A percentile compares a stretch with the other conserved stretches of the same genome.
Conservation (phyloP, 2,888 invertebrate species). For the Sturmia bella region DNA sequence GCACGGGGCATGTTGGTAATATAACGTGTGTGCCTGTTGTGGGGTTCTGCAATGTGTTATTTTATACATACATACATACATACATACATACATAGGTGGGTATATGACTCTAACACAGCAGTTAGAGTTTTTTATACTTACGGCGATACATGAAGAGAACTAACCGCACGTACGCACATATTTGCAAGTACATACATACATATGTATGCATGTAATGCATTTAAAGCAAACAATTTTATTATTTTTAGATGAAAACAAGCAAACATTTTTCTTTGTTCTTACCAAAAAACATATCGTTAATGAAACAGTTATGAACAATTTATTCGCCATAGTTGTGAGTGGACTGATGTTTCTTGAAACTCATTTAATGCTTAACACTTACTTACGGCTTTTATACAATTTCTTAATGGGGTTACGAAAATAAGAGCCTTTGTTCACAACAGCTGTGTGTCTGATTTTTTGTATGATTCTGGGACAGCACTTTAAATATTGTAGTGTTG, state of each 20-base stretch:
- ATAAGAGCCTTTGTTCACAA: conserved; percentile 4
- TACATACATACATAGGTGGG: not conserved
- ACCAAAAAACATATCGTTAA: conserved; percentile 46
- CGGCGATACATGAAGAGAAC: conserved; percentile 24
- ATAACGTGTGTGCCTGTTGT: not conserved
- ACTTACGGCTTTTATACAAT: conserved; percentile 45
- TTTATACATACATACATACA: no score
- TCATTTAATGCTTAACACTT: not conserved
- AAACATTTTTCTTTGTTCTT: conserved; percentile 35
- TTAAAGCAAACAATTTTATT: not conserved
- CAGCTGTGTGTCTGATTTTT: conserved; percentile 20
- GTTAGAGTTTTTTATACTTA: conserved; percentile 37
- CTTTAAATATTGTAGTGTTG: no score
- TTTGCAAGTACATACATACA: no score
- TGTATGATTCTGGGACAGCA: no score
- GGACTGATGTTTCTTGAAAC: conserved; percentile 22
- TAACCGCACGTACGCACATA: conserved; percentile 33
- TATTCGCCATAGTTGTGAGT: conserved; percentile 41
- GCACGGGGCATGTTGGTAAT: conserved; percentile 54
- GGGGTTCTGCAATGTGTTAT: conserved; percentile 1
- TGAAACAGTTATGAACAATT: conserved; percentile 32
- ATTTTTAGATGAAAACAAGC: not conserved
- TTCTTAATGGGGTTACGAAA: conserved; percentile 28
- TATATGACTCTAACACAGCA: not conserved
- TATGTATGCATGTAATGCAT: no score